These are phyloP conservation scores for Aphelinus certus DNA, from an alignment of 1,140 invertebrate genomes.

Conservation along the genomic window DNA sequence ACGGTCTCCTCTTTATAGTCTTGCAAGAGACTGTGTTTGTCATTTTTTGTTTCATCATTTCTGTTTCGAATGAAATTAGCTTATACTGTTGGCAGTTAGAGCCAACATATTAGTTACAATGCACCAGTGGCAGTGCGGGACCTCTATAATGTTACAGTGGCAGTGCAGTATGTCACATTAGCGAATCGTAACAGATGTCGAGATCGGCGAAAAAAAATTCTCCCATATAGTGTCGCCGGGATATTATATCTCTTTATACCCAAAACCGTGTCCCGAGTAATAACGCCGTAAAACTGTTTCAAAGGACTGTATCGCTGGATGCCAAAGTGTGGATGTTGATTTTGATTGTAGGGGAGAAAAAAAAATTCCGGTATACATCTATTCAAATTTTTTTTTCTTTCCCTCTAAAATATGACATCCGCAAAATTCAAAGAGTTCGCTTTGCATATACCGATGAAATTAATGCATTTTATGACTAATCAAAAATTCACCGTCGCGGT, in stretches of 20 bases:
- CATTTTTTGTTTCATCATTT: too few relatives aligned
- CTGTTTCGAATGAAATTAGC: too few relatives aligned
- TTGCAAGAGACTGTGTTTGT: too few relatives aligned
- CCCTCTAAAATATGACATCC: not conserved
- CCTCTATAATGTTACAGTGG: too few relatives aligned
- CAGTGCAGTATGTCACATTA: not conserved
- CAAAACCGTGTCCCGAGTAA: conserved; percentile 12
- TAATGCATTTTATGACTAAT: conserved; percentile 23
- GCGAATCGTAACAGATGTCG: not conserved
- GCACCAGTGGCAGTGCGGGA: too few relatives aligned
- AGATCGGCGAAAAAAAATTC: conserved; percentile 11
- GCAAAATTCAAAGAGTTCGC: conserved; percentile 5
- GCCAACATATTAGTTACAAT: too few relatives aligned
- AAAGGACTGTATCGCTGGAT: conserved; percentile 1
- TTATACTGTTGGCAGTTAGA: too few relatives aligned
- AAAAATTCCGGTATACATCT: not conserved
- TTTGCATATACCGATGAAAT: not conserved
- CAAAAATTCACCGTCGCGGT: conserved; percentile 4
- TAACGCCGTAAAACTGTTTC: conserved; percentile 2
- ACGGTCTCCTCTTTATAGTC: too few relatives aligned
- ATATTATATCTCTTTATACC: not conserved
- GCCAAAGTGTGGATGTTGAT: conserved; percentile 1
- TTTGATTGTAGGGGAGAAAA: not conserved
- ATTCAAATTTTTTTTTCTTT: not conserved
- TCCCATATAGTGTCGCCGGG: not conserved